Evolutionary conservation across 2,888 invertebrate species (phyloP), one percentile per base, ranked within the genome.

Genomic region (Anoncus sp.): DNA sequence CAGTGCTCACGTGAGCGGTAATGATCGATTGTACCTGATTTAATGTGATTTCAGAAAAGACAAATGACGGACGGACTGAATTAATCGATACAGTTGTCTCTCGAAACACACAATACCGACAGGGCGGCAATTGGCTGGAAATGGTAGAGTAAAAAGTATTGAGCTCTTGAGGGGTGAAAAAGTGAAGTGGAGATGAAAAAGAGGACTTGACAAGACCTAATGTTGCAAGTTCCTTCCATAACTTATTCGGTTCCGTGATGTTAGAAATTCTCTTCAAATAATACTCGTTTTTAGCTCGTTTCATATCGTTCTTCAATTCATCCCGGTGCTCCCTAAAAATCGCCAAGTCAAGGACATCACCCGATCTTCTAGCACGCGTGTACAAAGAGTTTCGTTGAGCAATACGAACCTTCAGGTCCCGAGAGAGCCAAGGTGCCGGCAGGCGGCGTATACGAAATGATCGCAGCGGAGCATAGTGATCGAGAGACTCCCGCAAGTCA

Each of bases 111-210:
- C 7, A 3, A 31, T 31, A 31, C 3, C 4, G 31, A 31, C 31
- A 31, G 7, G 38, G 38, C 12, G 38, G 38, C 31, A 38, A 10
- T 18, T n/a, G n/a, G n/a, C 20, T 47, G 1, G 31, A 24, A n/a
- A 65, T 49, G 3, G 14, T 16, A 7, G 22, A 16, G 35, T 45
- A 65, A 6, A 22, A 65, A 1, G 49, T 16, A n/a, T 65, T 65
- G 0, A 65, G 49, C 3, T 49, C 49, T 4, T 49, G 9, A 0
- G 31, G 18, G 1, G 27, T 18, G 12, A 63, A 63, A n/a, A 14
- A 49, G 14, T 35, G 45, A 1, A 35, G 9, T 2, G 47, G 35
- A 3, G 49, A 31, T 1, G 49, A 24, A 3, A 3, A 2, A 1
- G 22, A n/a, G 0, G 49, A 4, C 9, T 49, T 63, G 5, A n/a